phyloP scores from a whole-genome alignment of 2,113 vertebrate genomes.

The Odocoileus virginianus region DNA sequence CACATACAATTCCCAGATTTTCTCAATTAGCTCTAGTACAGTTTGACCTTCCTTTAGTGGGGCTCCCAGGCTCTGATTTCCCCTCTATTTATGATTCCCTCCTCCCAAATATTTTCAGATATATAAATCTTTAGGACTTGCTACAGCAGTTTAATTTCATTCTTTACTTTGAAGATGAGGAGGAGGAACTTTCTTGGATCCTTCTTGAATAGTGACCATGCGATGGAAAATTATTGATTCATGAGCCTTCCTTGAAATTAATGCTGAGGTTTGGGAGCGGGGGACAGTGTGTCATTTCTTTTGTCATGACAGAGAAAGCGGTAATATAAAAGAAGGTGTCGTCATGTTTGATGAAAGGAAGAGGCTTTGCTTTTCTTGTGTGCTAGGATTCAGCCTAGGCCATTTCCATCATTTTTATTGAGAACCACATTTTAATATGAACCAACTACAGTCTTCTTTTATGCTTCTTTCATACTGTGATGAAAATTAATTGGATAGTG shows the following conservation, averaged over 20 bases:
- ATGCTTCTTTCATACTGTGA: not conserved
- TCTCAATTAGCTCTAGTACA: not conserved
- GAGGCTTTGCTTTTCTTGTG: not conserved
- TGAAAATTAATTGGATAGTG: not conserved
- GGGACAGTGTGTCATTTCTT: not conserved
- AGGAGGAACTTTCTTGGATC: not conserved
- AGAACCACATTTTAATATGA: not conserved
- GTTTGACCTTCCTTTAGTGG: not conserved
- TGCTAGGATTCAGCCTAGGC: not conserved
- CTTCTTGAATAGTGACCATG: conserved; percentile 41
- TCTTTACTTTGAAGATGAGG: conserved; percentile 35
- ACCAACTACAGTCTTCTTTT: not conserved
- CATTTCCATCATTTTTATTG: not conserved
- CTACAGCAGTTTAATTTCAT: not conserved
- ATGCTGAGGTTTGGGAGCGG: not conserved
- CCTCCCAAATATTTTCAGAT: conserved; percentile 42
- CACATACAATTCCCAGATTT: not conserved
- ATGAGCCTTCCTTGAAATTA: conserved; percentile 10
- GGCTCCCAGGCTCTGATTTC: not conserved
- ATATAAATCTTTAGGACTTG: conserved; percentile 3
- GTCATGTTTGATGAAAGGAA: not conserved
- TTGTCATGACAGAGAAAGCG: not conserved
- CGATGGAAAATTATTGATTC: conserved; percentile 15
- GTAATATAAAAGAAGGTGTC: not conserved
- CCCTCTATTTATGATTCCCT: not conserved